Evolutionary conservation across 2,888 invertebrate species (phyloP).

Genomic region (Thecophora atra): DNA sequence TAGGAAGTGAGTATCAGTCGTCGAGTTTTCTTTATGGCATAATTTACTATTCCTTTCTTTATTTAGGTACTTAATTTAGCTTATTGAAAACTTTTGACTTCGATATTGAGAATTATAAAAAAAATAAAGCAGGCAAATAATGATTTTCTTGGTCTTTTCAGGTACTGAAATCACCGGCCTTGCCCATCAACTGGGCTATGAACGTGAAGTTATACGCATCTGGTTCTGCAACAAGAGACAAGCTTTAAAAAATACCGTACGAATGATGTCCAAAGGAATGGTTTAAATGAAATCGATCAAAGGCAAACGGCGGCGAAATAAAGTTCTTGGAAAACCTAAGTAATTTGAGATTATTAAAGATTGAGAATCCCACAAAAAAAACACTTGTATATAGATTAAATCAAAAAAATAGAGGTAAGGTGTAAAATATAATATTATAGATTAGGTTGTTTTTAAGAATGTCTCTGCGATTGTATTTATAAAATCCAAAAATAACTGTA

Average conservation of each 20-base stretch:
- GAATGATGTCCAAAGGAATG: slow-evolving; percentile 91
- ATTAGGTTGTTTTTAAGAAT: no score
- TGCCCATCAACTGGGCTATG: slow-evolving; percentile 95
- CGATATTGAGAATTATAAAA: no score
- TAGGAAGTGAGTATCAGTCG: no score
- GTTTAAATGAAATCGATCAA: slow-evolving; percentile 65
- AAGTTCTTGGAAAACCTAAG: neutral
- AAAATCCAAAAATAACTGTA: neutral
- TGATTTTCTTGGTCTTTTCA: slow-evolving; percentile 61
- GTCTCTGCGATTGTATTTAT: no score
- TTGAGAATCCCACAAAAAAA: neutral
- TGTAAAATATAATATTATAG: no score
- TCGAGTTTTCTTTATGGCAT: no score
- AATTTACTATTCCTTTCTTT: no score
- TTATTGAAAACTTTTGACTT: no score
- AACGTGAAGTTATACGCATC: slow-evolving; percentile 96
- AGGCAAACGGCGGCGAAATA: neutral
- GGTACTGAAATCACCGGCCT: slow-evolving; percentile 96
- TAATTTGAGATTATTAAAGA: neutral
- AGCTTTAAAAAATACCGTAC: slow-evolving; percentile 96
- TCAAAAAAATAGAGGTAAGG: neutral
- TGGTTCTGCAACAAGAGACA: slow-evolving; percentile 99
- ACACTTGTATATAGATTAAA: slow-evolving; percentile 11
- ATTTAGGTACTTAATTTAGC: no score
- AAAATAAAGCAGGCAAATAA: neutral